phyloP scores from a whole-genome alignment of 2,797 vertebrate species.

The Oreortyx pictus region DNA sequence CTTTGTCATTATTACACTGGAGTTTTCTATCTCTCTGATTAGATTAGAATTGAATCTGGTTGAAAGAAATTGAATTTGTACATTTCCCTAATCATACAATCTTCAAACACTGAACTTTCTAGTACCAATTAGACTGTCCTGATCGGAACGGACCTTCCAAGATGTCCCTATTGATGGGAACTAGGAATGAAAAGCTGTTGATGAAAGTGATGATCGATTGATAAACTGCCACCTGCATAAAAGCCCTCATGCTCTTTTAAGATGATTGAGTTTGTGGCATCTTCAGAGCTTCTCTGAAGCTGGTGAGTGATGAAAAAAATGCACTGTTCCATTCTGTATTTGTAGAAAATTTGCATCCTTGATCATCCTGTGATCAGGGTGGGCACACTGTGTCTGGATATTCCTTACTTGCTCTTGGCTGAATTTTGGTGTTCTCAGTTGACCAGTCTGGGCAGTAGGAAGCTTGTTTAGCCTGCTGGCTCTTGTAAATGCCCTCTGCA shows the following conservation, averaged over 20 bases:
- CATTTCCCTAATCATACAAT: conserved; percentile 76
- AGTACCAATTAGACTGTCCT: conserved; percentile 66
- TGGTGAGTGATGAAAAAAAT: neutral
- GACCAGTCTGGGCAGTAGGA: neutral
- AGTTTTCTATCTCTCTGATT: conserved; percentile 76
- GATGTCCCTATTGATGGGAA: conserved; percentile 56
- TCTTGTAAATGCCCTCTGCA: neutral
- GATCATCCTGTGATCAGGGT: neutral
- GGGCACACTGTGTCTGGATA: neutral
- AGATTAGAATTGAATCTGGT: conserved; percentile 77
- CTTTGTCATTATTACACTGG: conserved; percentile 65
- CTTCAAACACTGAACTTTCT: conserved; percentile 69
- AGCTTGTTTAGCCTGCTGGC: neutral
- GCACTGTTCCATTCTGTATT: neutral
- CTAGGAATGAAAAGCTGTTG: conserved; percentile 37
- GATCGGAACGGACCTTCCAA: conserved; percentile 27
- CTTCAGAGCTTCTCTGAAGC: neutral
- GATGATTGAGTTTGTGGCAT: neutral
- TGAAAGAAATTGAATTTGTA: conserved; percentile 77
- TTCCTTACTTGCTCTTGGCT: neutral
- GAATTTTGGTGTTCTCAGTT: neutral
- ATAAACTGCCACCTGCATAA: conserved; percentile 48
- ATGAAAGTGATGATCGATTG: conserved; percentile 44
- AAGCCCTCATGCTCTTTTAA: neutral
- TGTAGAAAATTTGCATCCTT: neutral